Percentiles rank a stretch among this genome's conserved stretches.
Conservation (phyloP, 2,888 invertebrate species). For the Parnassius glacialis region DNA sequence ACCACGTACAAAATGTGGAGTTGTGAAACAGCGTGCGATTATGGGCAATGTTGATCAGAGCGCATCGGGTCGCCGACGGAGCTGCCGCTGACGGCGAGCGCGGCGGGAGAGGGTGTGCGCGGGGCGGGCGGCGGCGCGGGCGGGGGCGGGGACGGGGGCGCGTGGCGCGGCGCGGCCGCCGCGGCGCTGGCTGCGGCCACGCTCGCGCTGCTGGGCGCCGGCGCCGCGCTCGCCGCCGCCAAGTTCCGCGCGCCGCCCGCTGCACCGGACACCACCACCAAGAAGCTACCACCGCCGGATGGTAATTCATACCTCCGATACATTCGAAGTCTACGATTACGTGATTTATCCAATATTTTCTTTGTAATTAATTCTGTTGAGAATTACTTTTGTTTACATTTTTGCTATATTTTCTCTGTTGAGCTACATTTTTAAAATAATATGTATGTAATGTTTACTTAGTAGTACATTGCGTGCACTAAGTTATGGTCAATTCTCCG, state of each 20-base stretch:
- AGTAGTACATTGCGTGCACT: too few species aligned
- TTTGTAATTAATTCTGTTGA: too few species aligned
- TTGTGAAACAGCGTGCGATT: too few species aligned
- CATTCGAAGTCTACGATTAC: too few species aligned
- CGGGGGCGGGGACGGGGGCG: slow-evolving; percentile 34
- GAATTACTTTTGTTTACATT: too few species aligned
- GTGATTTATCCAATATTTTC: too few species aligned
- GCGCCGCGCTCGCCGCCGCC: slow-evolving; percentile 40
- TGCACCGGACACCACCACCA: slow-evolving; percentile 47
- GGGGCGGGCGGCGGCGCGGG: slow-evolving; percentile 31
- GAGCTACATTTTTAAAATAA: too few species aligned
- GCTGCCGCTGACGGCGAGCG: slow-evolving; percentile 37
- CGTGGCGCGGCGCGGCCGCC: slow-evolving; percentile 40
- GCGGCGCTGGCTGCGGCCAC: slow-evolving; percentile 35
- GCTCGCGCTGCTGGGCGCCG: slow-evolving; percentile 45
- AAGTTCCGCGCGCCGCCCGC: slow-evolving; percentile 29
- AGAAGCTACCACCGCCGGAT: slow-evolving; percentile 48
- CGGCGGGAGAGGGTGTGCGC: slow-evolving; percentile 31
- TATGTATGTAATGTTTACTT: too few species aligned
- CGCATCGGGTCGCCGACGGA: slow-evolving; percentile 54
- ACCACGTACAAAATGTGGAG: too few species aligned
- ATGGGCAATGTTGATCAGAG: slow-evolving; percentile 36
- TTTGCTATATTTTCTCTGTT: too few species aligned
- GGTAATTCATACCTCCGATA: slow-evolving; percentile 36
- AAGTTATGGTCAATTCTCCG: too few species aligned